Base-by-base conservation (phyloP, 2,797 vertebrate genomes). In the Meda fulgida region DNA sequence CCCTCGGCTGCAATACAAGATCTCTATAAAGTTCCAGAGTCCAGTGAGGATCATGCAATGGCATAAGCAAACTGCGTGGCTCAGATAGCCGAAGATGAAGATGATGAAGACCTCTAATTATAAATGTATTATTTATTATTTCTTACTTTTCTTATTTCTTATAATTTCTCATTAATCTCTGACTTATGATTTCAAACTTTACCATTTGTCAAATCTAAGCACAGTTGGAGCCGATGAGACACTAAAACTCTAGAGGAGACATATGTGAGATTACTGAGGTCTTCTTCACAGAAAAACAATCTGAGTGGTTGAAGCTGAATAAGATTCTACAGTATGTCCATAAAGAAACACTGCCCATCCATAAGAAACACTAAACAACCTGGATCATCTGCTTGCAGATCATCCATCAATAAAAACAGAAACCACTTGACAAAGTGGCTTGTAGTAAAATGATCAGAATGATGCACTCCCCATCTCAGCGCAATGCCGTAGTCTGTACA, bases 351-450 rank as follows among this genome's bases (percentile, higher is more conserved):
- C 58, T 19, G 4, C 31, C n/a, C 18, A n/a, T 58, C 63, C 34
- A 69, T 65, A 55, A 69, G 55, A 36, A n/a, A 7, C 4, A 2
- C 31, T 31, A 55, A 83, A 76, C 72, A 76, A 67, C 7, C 16
- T 11, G 14, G 14, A 38, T 31, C 60, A 77, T 51, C 71, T 55
- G 46, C 7, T 53, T 40, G 31, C 31, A 67, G 23, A 36, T 23
- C n/a, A 78, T 69, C 48, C 36, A 70, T 84, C 36, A 70, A 78
- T 77, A 78, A 58, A 58, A 69, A 40, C 6, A 3, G 26, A 70
- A 84, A 84, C 23, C 48, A 69, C 73, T 78, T 58, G 73, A 70
- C 63, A 84, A 58, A 78, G 73, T 78, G 73, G 48, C 73, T 58
- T 69, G 65, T 78, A 36, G 65, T 78, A 26, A 77, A 77, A 55